Evolutionary conservation across 2,797 vertebrate genomes (phyloP).

Genomic region (Vespertilio murinus): DNA sequence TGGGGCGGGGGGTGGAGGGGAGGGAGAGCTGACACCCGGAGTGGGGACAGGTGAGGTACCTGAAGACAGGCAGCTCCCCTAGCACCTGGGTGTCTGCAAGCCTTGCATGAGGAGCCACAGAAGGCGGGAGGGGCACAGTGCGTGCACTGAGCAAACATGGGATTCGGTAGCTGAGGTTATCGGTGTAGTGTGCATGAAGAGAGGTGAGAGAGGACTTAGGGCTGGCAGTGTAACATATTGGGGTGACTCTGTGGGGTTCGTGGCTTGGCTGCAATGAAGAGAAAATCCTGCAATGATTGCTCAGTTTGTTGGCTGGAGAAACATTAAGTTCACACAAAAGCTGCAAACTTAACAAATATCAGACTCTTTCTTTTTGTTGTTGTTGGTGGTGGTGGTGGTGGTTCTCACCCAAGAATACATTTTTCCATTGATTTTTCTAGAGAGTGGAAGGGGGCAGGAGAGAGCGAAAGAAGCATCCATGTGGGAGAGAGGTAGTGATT

Average conservation of each 20-base stretch:
- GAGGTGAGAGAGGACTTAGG: background rate
- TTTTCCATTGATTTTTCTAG: too few species aligned
- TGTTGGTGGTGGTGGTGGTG: too few species aligned
- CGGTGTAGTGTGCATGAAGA: background rate
- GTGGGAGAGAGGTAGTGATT: too few species aligned
- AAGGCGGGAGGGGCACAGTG: background rate
- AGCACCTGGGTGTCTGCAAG: background rate
- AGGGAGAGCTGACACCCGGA: background rate
- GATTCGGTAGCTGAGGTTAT: background rate
- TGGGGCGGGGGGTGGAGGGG: accelerated
- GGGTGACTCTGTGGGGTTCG: accelerated
- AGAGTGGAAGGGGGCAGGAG: too few species aligned
- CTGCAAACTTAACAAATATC: accelerated
- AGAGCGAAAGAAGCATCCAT: too few species aligned
- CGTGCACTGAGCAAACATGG: background rate
- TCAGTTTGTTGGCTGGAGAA: too few species aligned
- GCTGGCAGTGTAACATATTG: accelerated
- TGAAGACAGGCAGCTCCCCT: background rate
- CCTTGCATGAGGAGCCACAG: background rate
- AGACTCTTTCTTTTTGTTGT: background rate
- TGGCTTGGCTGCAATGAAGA: background rate
- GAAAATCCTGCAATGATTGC: accelerated
- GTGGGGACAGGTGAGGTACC: accelerated
- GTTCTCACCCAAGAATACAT: too few species aligned
- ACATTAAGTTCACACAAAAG: background rate